Evolutionary conservation across 2,113 vertebrate genomes (phyloP).

Genomic region (Chaetops frenatus): DNA sequence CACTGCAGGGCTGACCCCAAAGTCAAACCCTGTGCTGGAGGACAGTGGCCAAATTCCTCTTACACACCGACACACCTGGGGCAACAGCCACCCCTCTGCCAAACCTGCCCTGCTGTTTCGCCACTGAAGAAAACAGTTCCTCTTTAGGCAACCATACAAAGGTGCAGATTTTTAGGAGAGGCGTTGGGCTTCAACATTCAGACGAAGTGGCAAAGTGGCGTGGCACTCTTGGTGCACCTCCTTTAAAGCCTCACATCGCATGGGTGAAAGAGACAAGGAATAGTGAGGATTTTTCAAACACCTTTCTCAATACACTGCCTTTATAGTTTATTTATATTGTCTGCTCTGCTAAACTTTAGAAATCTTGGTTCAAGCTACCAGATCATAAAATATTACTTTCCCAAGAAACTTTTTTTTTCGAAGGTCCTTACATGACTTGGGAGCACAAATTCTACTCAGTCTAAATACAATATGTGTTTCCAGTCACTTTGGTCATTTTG

Average conservation of each 20-base stretch:
- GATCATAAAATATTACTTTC: neutral
- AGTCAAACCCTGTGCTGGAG: fast-evolving
- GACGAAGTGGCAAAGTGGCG: fast-evolving
- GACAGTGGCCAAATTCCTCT: neutral
- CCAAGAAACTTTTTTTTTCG: neutral
- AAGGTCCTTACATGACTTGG: neutral
- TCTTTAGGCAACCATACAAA: neutral
- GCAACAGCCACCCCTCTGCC: neutral
- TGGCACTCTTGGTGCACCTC: neutral
- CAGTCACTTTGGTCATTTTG: neutral
- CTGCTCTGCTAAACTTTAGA: neutral
- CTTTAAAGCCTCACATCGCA: neutral
- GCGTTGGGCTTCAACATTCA: neutral
- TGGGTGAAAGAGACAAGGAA: neutral
- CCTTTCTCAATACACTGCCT: neutral
- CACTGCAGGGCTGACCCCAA: neutral
- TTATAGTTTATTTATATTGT: neutral
- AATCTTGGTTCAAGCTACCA: neutral
- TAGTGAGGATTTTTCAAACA: neutral
- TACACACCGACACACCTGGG: neutral
- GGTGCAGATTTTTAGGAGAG: neutral
- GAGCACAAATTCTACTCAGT: neutral
- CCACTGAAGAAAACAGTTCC: neutral
- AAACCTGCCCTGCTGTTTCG: neutral
- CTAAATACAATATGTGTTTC: neutral